These are phyloP conservation scores for Halcyon senegalensis DNA, from an alignment of 2,113 vertebrate genomes.

Conservation along the genomic window DNA sequence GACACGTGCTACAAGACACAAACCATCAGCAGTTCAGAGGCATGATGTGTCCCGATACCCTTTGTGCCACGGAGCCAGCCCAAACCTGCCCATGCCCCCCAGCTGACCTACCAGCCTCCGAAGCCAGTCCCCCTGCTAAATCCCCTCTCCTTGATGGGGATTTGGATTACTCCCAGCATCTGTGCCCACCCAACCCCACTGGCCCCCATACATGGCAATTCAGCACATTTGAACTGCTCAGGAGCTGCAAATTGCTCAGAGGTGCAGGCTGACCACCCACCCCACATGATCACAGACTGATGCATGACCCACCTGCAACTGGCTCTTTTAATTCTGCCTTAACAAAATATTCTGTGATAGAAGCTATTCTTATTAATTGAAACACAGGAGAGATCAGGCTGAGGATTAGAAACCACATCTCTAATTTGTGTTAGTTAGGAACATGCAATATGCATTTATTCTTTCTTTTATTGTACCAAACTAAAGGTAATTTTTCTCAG, in stretches of 20 bases:
- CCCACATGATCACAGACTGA: neutral
- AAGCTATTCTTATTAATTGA: neutral
- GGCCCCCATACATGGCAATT: accelerated
- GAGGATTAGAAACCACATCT: neutral
- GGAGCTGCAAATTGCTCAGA: neutral
- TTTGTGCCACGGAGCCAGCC: neutral
- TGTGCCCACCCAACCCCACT: neutral
- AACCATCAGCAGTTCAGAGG: neutral
- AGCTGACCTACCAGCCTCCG: neutral
- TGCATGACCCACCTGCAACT: neutral
- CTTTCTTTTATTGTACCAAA: neutral
- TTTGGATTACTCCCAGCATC: neutral
- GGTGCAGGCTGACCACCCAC: neutral
- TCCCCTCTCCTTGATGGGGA: neutral
- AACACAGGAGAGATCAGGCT: slow-evolving; percentile 8
- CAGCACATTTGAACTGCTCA: neutral
- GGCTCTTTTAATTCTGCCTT: neutral
- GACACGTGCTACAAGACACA: accelerated
- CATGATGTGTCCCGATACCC: neutral
- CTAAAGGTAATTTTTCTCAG: slow-evolving; percentile 20
- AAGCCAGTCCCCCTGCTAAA: neutral
- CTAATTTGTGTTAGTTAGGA: slow-evolving; percentile 15
- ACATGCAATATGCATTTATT: neutral
- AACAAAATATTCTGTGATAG: neutral
- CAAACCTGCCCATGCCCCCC: neutral